Base-by-base conservation (phyloP, 2,797 vertebrate species). In the Mormyrus hasselquistii region DNA sequence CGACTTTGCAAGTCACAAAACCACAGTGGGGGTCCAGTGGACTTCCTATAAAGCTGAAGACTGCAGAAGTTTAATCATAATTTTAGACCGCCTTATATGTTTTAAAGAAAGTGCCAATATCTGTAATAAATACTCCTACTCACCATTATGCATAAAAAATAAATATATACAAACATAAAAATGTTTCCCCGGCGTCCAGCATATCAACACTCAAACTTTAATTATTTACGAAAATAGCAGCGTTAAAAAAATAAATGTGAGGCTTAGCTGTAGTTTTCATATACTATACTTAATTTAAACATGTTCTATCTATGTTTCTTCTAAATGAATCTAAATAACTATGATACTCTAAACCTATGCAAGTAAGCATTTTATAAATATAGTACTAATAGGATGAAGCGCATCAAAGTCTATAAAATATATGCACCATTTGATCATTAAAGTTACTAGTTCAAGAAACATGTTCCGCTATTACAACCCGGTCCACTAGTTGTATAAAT, bases 401-500 rank as follows among this genome's bases (percentile, higher is more conserved):
- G 49, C 90, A 91, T 94, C 91, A 92, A 90, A 94, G 92, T 73
- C 86, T 86, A 85, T 79, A 85, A 57, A 38, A 87, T 89, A 89
- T 34, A 53, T 1, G 52, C 38, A 59, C 22, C 34, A 87, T 90
- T n/a, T 92, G 91, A 93, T 93, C 93, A 94, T 94, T 89, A 93
- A 94, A 94, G 93, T 92, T 92, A 93, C 89, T 91, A 93, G 92
- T 95, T 95, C 95, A 94, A 93, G 92, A 92, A 94, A 94, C 95
- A 93, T 95, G 94, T 94, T 93, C 93, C 92, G 95, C 96, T 95
- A 96, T 97, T 97, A 97, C 96, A 96, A 96, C 93, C 96, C 93
- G 96, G 96, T 96, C 96, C 95, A 95, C 95, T 94, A 96, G 94
- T 96, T 94, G 95, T 97, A 97, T 98, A 97, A 98, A 98, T 98